Evolutionary conservation across 2,888 invertebrate genomes (phyloP).

Genomic region (Opisthograptis luteolata): DNA sequence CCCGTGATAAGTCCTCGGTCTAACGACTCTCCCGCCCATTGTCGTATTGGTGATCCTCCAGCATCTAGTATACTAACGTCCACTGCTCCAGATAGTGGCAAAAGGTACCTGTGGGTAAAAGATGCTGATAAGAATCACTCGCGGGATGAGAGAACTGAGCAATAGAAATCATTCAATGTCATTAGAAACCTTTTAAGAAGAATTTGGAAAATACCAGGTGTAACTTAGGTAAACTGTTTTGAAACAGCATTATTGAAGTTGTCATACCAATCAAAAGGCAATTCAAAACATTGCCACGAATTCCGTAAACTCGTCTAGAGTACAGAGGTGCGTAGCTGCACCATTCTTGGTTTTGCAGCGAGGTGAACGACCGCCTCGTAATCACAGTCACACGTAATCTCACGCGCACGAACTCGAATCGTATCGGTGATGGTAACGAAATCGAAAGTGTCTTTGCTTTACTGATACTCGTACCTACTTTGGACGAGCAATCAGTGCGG

Average conservation of each 20-base stretch:
- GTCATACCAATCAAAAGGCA: slow-evolving; percentile 9
- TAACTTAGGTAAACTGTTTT: slow-evolving; percentile 1
- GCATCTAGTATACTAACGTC: slow-evolving; percentile 72
- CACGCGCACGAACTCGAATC: slow-evolving; percentile 63
- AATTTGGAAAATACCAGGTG: background rate
- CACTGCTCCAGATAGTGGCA: slow-evolving; percentile 66
- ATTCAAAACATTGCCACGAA: slow-evolving; percentile 26
- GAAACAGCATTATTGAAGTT: slow-evolving; percentile 5
- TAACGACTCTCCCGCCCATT: slow-evolving; percentile 88
- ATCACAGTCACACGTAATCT: slow-evolving; percentile 75
- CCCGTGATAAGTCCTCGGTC: slow-evolving; percentile 90
- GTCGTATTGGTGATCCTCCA: slow-evolving; percentile 90
- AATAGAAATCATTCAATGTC: background rate
- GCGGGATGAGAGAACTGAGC: background rate
- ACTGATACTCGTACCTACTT: slow-evolving; percentile 24
- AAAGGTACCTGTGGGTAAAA: slow-evolving; percentile 66
- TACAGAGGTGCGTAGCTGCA: slow-evolving; percentile 31
- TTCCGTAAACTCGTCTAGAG: slow-evolving; percentile 20
- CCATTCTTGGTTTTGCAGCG: slow-evolving; percentile 25
- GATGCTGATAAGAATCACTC: background rate
- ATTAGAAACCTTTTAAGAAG: background rate
- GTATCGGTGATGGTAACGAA: slow-evolving; percentile 65
- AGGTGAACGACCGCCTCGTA: slow-evolving; percentile 66
- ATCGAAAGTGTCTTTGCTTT: slow-evolving; percentile 68
- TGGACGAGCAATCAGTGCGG: slow-evolving; percentile 24